Base-by-base conservation (phyloP, 2,888 invertebrate species). In the Cotesia congregata region DNA sequence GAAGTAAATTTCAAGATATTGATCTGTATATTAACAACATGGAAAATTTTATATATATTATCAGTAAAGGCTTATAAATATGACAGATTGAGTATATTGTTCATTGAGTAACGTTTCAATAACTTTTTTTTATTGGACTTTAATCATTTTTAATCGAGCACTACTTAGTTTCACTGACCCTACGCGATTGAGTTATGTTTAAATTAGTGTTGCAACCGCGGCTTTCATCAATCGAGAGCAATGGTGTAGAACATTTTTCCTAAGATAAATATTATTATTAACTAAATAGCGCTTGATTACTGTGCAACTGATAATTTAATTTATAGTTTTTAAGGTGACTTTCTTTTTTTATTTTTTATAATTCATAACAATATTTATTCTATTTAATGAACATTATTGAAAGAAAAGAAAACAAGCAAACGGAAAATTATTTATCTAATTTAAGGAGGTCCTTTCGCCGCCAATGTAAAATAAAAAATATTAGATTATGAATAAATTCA, bases 151-250 rank as follows among this genome's bases (percentile, higher is more conserved):
- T 15, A 5, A 62, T 20, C 15, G 15, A 5, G 7, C 15, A 15
- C 62, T 62, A 15, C 15, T 62, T 15, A 20, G 62, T 62, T 62
- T 62, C 62, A 7, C 62, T 20, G 15, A n/a, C 62, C 15, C 62
- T 20, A 62, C 15, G 5, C 20, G 6, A 7, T 17, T 69, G 9
- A 50, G 50, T 38, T 40, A 6, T 9, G 40, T 41, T 1, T 6
- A 30, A 40, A 30, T 9, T 0, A 9, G n/a, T 72, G 60, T 62
- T 61, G n/a, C 50, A 62, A 62, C 17, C 62, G 17, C 15, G 20
- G 17, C 61, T 69, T 75, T 69, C 30, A 64, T 64, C 6, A 64
- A 9, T 64, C 41, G 40, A 62, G 64, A 72, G 64, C 41, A 20
- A 64, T 15, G 17, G 17, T 40, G 12, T 68, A 39, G 64, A 72